Conservation (phyloP, 2,888 invertebrate species). For the Scaptomyza flava region DNA sequence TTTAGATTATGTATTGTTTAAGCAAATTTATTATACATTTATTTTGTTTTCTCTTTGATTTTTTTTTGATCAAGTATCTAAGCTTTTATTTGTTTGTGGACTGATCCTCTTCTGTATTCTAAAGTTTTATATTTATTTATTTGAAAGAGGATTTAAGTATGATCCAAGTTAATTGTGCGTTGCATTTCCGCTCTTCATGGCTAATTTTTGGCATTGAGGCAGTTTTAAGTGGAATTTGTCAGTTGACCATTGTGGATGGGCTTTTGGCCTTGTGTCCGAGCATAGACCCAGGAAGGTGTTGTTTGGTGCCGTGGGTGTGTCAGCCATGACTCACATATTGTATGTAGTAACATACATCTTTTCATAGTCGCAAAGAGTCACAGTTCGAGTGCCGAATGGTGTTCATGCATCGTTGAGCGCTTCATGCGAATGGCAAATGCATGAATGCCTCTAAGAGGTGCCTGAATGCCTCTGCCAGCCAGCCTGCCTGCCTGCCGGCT, state of each 20-base stretch:
- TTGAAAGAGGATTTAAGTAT: background rate
- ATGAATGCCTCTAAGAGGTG: constrained; percentile 22
- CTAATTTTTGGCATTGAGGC: constrained; percentile 16
- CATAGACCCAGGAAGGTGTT: constrained; percentile 39
- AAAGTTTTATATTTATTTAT: too few species aligned
- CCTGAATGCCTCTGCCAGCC: constrained; percentile 2
- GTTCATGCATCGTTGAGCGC: constrained; percentile 63
- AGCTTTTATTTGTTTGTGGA: too few species aligned
- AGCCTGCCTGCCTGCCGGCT: background rate
- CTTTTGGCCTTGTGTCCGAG: constrained; percentile 18
- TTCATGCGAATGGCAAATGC: constrained; percentile 59
- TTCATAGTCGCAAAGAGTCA: constrained; percentile 26
- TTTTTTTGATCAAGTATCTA: too few species aligned
- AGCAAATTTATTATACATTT: too few species aligned
- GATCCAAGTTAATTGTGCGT: background rate
- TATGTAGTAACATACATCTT: background rate
- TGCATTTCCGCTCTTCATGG: background rate
- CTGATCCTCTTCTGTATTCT: too few species aligned
- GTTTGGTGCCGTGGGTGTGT: constrained; percentile 22
- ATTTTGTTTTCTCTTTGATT: too few species aligned
- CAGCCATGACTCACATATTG: constrained; percentile 26
- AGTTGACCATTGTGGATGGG: constrained; percentile 17
- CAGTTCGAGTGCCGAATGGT: constrained; percentile 44
- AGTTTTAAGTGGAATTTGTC: constrained; percentile 7
- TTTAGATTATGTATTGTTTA: too few species aligned